Evolutionary conservation across 2,888 invertebrate species (phyloP).

Genomic region (Unio delphinus): DNA sequence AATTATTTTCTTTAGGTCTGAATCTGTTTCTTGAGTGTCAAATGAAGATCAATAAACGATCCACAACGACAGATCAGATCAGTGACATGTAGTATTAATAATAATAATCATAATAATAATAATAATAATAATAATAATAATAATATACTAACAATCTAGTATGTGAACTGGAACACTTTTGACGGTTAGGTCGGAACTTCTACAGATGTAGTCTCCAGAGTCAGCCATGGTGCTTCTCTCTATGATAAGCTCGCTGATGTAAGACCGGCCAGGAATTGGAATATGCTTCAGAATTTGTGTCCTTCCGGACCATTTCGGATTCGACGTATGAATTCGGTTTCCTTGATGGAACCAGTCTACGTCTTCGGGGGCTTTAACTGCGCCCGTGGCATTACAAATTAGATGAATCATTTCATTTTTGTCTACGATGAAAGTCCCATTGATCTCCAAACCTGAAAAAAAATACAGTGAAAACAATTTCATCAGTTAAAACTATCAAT

Average conservation of each 20-base stretch:
- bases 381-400: constrained; percentile 59
- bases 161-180: constrained; percentile 41
- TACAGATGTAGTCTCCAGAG: constrained; percentile 40
- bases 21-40: too few relatives aligned
- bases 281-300: constrained; percentile 23
- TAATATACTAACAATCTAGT: constrained; percentile 35
- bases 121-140: too few relatives aligned
- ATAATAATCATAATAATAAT: too few relatives aligned
- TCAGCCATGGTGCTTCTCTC: constrained; percentile 30
- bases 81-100: too few relatives aligned
- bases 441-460: constrained; percentile 49
- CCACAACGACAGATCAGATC: too few relatives aligned
- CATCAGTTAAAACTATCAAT: too few relatives aligned
- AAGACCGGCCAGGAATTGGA: constrained; percentile 36
- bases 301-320: constrained; percentile 29
- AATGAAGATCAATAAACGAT: too few relatives aligned
- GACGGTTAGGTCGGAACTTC: constrained; percentile 30
- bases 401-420: constrained; percentile 43
- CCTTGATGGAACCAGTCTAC: constrained; percentile 62
- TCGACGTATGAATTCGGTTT: constrained; percentile 32
- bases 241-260: constrained; percentile 36
- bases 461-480: background rate
- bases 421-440: constrained; percentile 55
- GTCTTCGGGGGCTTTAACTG: constrained; percentile 49
- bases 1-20: too few relatives aligned